Conservation (phyloP, 35 echinoderm and acorn worm species). For the Apostichopus parvimensis region DNA sequence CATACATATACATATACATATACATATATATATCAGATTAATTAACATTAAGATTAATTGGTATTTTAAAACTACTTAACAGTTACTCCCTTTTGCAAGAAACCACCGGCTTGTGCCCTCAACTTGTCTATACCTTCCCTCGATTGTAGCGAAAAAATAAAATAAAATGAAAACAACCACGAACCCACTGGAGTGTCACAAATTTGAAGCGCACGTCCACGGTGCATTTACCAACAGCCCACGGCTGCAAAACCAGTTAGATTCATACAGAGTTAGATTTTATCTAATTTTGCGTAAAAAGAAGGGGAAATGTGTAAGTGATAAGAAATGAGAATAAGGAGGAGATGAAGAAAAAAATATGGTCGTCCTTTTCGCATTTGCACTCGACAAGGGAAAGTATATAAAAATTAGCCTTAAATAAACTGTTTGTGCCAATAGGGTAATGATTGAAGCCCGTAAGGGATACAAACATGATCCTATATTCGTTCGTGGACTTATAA, state of each 20-base stretch:
- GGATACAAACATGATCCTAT: background rate
- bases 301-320: background rate
- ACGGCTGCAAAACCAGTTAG: background rate
- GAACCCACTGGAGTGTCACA: slow-evolving; percentile 42
- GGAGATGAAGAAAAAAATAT: slow-evolving; percentile 19
- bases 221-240: slow-evolving; percentile 35
- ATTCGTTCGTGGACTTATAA: too few species aligned
- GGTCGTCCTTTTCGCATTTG: background rate
- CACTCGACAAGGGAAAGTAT: background rate
- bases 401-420: slow-evolving; percentile 15
- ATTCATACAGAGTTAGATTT: slow-evolving; percentile 40
- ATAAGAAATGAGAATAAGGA: background rate
- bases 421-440: slow-evolving; percentile 17
- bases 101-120: background rate
- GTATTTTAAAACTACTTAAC: background rate
- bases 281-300: slow-evolving; percentile 60
- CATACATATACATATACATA: too few species aligned
- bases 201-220: slow-evolving; percentile 34
- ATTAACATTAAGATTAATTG: too few species aligned
- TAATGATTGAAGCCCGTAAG: slow-evolving; percentile 34
- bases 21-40: too few species aligned
- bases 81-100: background rate
- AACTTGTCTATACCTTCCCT: too few species aligned
- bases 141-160: too few species aligned
- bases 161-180: background rate